Conservation (phyloP, 1,140 invertebrate species). For the Ylistrum balloti region DNA sequence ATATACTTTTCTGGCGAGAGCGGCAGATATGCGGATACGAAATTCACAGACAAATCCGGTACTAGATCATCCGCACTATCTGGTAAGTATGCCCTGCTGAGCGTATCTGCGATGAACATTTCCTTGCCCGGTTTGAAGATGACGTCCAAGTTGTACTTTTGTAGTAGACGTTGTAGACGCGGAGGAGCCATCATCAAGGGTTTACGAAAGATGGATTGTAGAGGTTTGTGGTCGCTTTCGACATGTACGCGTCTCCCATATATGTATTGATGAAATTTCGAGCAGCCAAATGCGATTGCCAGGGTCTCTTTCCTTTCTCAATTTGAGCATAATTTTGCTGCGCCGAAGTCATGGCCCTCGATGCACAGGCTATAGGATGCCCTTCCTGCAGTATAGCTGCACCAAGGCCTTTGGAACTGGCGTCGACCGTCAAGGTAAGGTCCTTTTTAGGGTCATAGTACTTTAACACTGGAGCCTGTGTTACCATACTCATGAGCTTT, state of each 20-base stretch:
- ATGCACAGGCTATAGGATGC: conserved; percentile 65
- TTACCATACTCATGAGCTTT: conserved; percentile 44
- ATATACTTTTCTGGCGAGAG: conserved; percentile 8
- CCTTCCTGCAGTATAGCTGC: conserved; percentile 62
- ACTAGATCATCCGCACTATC: no score
- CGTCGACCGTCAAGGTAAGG: conserved; percentile 54
- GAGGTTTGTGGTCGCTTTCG: conserved; percentile 49
- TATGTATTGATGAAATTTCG: conserved; percentile 84
- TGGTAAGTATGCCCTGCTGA: no score
- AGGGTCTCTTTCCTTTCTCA: conserved; percentile 81
- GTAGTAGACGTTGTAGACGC: no score
- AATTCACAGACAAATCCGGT: no score
- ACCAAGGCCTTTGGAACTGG: conserved; percentile 67
- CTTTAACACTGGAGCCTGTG: conserved; percentile 36
- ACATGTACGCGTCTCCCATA: conserved; percentile 73
- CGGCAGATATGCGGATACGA: no score
- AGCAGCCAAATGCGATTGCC: conserved; percentile 83
- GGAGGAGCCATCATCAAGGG: conserved; percentile 42
- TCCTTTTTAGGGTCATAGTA: conserved; percentile 56
- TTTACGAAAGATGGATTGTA: conserved; percentile 44
- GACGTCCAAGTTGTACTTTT: no score
- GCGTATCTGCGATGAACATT: no score
- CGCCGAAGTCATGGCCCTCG: conserved; percentile 50
- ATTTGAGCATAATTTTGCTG: conserved; percentile 62
- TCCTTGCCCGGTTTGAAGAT: no score